Conservation (phyloP, 2,113 vertebrate species). For the Varanus salvator region DNA sequence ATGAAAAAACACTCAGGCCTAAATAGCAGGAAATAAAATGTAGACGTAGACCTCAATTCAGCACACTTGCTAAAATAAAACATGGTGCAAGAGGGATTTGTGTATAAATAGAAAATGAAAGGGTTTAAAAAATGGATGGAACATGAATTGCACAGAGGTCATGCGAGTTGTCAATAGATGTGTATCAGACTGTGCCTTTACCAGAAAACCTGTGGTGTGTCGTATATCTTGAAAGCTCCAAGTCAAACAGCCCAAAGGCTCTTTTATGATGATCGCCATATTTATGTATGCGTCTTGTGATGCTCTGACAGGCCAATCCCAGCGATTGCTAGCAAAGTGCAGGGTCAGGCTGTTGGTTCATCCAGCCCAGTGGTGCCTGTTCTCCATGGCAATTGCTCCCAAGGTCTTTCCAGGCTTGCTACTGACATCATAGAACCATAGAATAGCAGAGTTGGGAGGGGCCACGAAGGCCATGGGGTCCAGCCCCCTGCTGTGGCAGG, state of each 20-base stretch:
- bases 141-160: slow-evolving; percentile 57
- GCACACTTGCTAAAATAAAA: slow-evolving; percentile 76
- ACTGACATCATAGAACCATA: not conserved
- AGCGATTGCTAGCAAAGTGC: not conserved
- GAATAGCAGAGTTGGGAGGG: no score
- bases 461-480: no score
- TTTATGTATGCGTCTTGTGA: not conserved
- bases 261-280: not conserved
- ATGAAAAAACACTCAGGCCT: slow-evolving; percentile 54
- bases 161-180: slow-evolving; percentile 5
- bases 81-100: slow-evolving; percentile 46
- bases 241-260: not conserved
- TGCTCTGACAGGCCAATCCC: not conserved
- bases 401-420: not conserved
- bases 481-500: no score
- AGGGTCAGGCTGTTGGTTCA: not conserved
- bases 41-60: slow-evolving; percentile 74
- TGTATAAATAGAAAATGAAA: slow-evolving; percentile 71
- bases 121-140: slow-evolving; percentile 63
- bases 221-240: not conserved
- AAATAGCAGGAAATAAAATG: slow-evolving; percentile 78
- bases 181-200: slow-evolving; percentile 26
- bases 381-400: not conserved
- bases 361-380: not conserved
- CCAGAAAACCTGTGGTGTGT: slow-evolving; percentile 33